phyloP scores from a whole-genome alignment of 2,888 invertebrate genomes.

The Vannuccia rotundouncinata region DNA sequence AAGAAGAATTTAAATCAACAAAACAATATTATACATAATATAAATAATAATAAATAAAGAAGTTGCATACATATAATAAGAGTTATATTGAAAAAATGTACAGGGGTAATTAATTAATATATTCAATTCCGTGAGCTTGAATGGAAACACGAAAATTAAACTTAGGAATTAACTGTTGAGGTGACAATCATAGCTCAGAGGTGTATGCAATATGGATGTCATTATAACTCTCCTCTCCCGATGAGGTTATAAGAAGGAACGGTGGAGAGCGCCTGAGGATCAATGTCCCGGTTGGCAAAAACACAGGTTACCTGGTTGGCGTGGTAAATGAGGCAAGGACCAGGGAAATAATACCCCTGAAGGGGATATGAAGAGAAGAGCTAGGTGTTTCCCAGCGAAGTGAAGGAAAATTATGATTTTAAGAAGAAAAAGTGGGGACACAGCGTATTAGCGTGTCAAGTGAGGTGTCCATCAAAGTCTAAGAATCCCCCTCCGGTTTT shows the following conservation, averaged over 20 bases:
- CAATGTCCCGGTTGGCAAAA: neutral
- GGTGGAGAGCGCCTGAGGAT: neutral
- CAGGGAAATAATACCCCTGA: neutral
- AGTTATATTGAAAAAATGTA: too few species aligned
- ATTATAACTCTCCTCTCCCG: neutral
- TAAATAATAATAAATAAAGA: too few species aligned
- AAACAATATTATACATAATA: too few species aligned
- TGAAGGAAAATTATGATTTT: neutral
- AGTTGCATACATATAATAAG: too few species aligned
- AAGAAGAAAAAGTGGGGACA: neutral
- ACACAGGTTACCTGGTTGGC: conserved; percentile 16
- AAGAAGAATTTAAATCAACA: too few species aligned
- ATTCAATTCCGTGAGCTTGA: too few species aligned
- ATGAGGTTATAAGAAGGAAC: neutral
- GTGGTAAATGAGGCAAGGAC: neutral
- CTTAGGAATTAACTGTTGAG: too few species aligned
- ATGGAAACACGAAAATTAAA: too few species aligned
- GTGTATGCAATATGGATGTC: too few species aligned
- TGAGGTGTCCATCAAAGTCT: conserved; percentile 1
- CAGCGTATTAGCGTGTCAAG: neutral
- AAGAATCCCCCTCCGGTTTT: neutral
- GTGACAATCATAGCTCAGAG: too few species aligned
- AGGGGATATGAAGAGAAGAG: neutral
- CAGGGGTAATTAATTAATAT: too few species aligned
- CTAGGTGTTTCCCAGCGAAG: neutral